Evolutionary conservation across 2,113 vertebrate genomes (phyloP), one percentile per base, ranked within the genome.

Genomic region (Osmerus eperlanus): DNA sequence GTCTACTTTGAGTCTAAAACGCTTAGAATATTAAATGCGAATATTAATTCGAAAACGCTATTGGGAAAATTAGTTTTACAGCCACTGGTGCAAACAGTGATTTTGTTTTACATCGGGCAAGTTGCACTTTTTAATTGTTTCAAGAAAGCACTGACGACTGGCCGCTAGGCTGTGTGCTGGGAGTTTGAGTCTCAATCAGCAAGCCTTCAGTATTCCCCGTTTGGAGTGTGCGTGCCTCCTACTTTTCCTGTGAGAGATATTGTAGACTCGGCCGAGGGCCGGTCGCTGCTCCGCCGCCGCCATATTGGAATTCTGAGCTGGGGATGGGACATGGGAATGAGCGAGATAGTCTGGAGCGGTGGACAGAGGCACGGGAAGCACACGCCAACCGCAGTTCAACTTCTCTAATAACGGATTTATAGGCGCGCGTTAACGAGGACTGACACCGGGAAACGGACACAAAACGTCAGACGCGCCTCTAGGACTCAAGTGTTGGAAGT

Each of bases 241-340:
- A 62, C 23, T 62, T 62, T 62, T 61, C 59, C 59, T 61, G 19
- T 61, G 23, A 62, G 60, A 25, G 60, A 28, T 62, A 13, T 62
- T 28, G 60, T 28, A 28, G 60, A 7, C 16, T 62, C 60, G 16
- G 25, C 25, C 13, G 61, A 29, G 29, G 62, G 16, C 62, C 62
- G 62, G 28, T 62, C 28, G 62, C 18, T 32, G 15, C 62, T 64
- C 28, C 62, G 23, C 25, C 25, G 23, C 61, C 21, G 62, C 62
- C 62, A 64, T 64, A 32, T 64, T 64, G 62, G 62, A 64, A 62
- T 36, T 13, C 28, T 64, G 28, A 7, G 29, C 15, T 64, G 28
- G 28, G 62, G 62, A 64, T 64, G 29, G 29, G 62, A 29, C 29
- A n/a, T 32, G 32, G 14, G 32, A 15, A 63, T 19, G 21, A 29